A percentile compares a stretch with the other conserved stretches of the same genome.
Conservation (phyloP, 1,140 invertebrate genomes). For the Bombus picipes region DNA sequence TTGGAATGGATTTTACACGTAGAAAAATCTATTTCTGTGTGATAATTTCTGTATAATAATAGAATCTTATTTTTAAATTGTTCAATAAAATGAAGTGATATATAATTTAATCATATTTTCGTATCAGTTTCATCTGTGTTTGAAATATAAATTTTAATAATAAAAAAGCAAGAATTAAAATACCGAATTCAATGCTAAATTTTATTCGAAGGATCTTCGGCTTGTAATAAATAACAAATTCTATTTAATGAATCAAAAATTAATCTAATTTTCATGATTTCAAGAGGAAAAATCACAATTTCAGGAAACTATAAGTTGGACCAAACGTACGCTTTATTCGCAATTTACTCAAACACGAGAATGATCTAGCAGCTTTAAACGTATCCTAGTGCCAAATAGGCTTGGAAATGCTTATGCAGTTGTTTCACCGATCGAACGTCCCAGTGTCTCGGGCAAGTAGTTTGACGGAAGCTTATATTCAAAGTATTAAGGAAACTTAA, state of each 20-base stretch:
- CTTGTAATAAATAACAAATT: neutral
- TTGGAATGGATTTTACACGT: neutral
- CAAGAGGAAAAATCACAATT: too few relatives aligned
- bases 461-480: neutral
- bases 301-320: neutral
- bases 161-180: neutral
- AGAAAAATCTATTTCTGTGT: neutral
- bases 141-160: neutral
- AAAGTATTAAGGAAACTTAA: neutral
- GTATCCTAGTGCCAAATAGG: constrained; percentile 16
- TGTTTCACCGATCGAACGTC: constrained; percentile 24
- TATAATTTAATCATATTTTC: too few relatives aligned
- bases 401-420: constrained; percentile 25
- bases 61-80: neutral
- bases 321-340: too few relatives aligned
- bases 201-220: neutral
- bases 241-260: neutral
- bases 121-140: neutral
- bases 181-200: neutral
- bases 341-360: neutral
- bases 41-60: too few relatives aligned
- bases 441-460: neutral
- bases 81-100: neutral
- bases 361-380: constrained; percentile 23
- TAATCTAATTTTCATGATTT: neutral